phyloP scores from a whole-genome alignment of 2,888 invertebrate genomes.

The Volucella zonaria region DNA sequence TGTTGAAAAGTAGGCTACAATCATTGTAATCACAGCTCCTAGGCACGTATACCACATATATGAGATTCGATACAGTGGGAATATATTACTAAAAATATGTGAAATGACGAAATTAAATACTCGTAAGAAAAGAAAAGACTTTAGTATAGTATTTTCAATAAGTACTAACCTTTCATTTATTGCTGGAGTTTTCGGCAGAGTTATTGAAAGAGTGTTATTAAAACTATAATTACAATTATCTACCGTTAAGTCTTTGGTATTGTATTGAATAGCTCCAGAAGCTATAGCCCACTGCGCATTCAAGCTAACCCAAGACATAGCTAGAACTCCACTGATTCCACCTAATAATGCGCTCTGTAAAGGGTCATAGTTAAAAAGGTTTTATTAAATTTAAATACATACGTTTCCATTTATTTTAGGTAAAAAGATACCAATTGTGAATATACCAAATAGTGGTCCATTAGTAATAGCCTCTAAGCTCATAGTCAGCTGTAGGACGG shows the following conservation, averaged over 20 bases:
- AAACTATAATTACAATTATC: constrained; percentile 87
- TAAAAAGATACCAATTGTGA: constrained; percentile 87
- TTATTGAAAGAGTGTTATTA: constrained; percentile 76
- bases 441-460: constrained; percentile 87
- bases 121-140: constrained; percentile 12
- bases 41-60: constrained; percentile 91
- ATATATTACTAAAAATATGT: constrained; percentile 78
- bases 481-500: constrained; percentile 87
- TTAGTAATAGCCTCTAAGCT: constrained; percentile 88
- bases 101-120: too few relatives aligned
- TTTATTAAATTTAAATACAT: constrained; percentile 69
- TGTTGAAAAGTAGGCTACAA: constrained; percentile 81
- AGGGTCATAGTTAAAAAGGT: not conserved
- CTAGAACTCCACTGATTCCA: constrained; percentile 84
- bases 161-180: constrained; percentile 76
- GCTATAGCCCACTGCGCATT: constrained; percentile 86
- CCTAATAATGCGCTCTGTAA: constrained; percentile 85
- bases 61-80: constrained; percentile 87
- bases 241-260: constrained; percentile 86
- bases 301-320: constrained; percentile 86
- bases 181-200: constrained; percentile 74
- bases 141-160: constrained; percentile 3
- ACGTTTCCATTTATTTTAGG: constrained; percentile 88
- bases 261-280: constrained; percentile 85
- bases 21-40: constrained; percentile 84